Percentiles rank a stretch among this genome's conserved stretches.
Conservation (phyloP, 2,888 invertebrate species). For the Brachyopa scutellaris region DNA sequence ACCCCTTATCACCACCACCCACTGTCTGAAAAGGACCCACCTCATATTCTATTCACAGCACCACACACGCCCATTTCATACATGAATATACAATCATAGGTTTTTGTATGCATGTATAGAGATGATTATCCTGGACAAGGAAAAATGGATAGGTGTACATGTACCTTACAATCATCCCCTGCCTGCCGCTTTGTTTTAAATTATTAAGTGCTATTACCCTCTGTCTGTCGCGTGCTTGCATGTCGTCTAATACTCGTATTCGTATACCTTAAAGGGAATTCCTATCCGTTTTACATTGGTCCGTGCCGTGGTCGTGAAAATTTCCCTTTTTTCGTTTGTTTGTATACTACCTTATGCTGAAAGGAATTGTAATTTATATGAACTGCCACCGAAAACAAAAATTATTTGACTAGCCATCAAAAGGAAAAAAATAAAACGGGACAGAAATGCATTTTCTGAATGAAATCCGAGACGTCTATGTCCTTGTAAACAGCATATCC, state of each 20-base stretch:
- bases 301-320: slow-evolving; percentile 63
- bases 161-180: slow-evolving; percentile 48
- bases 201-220: slow-evolving; percentile 73
- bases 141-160: slow-evolving; percentile 50
- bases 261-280: slow-evolving; percentile 56
- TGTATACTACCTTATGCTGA: slow-evolving; percentile 27
- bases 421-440: no score
- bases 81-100: slow-evolving; percentile 12
- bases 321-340: slow-evolving; percentile 3
- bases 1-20: slow-evolving; percentile 14
- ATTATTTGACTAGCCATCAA: slow-evolving; percentile 69
- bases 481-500: slow-evolving; percentile 10
- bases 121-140: slow-evolving; percentile 67
- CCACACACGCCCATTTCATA: slow-evolving; percentile 10
- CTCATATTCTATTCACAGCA: slow-evolving; percentile 22
- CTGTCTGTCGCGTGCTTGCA: slow-evolving; percentile 72
- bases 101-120: no score
- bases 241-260: slow-evolving; percentile 21
- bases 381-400: slow-evolving; percentile 62
- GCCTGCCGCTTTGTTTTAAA: slow-evolving; percentile 67
- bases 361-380: slow-evolving; percentile 68
- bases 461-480: slow-evolving; percentile 59
- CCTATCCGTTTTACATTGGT: slow-evolving; percentile 54
- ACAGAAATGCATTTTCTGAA: slow-evolving; percentile 62
- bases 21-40: no score